Percentiles rank a stretch among this genome's conserved stretches.
Evolutionary conservation across 2,888 invertebrate genomes (phyloP).

Genomic region (Perithous albicinctus): DNA sequence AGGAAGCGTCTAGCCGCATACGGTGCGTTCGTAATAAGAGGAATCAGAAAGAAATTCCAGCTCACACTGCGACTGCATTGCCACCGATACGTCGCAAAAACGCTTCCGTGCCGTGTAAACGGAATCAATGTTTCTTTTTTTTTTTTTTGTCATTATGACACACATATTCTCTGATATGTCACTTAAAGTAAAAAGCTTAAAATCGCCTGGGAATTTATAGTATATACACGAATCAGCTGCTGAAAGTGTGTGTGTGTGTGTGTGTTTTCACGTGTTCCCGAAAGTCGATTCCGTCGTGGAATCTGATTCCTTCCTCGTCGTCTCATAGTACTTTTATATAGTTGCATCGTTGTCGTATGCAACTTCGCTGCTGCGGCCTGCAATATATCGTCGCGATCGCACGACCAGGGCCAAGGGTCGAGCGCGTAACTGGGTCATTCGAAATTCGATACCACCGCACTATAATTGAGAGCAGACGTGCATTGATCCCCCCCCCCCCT

Average conservation of each 20-base stretch:
- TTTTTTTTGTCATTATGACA: constrained; percentile 26
- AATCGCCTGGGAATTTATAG: constrained; percentile 39
- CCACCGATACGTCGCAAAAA: constrained; percentile 35
- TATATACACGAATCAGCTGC: constrained; percentile 34
- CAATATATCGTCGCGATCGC: constrained; percentile 57
- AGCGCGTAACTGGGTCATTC: constrained; percentile 58
- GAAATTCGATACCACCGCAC: constrained; percentile 60
- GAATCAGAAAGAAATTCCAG: constrained; percentile 16
- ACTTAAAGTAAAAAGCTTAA: not conserved
- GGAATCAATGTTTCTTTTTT: constrained; percentile 50
- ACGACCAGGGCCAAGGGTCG: constrained; percentile 60
- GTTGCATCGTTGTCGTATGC: constrained; percentile 12
- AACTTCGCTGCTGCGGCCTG: constrained; percentile 16
- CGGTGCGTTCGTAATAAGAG: constrained; percentile 33
- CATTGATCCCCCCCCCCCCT: constrained; percentile 42
- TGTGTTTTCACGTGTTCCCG: not conserved
- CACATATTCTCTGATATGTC: not conserved
- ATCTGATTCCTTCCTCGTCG: constrained; percentile 29
- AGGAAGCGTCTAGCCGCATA: constrained; percentile 45
- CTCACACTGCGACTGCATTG: constrained; percentile 16
- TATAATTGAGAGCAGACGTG: constrained; percentile 48
- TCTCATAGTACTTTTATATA: constrained; percentile 17
- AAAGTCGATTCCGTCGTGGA: not conserved
- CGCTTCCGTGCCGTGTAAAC: constrained; percentile 37
- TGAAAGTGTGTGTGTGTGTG: constrained; percentile 46